Evolutionary conservation across 2,797 vertebrate species (phyloP).

Genomic region (Danio aesculapii): DNA sequence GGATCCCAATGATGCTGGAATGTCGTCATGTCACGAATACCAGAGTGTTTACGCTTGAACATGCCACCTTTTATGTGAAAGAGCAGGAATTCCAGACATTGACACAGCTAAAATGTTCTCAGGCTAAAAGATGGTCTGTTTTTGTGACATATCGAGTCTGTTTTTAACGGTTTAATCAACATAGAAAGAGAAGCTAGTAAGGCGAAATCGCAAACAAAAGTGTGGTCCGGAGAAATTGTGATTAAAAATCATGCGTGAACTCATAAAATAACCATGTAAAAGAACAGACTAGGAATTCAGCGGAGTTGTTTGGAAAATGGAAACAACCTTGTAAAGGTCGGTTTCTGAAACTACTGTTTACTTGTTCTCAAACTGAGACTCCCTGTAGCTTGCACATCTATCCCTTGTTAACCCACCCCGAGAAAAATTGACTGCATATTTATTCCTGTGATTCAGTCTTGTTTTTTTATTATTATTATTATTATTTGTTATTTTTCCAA

Average conservation of each 20-base stretch:
- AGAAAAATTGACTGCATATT: conserved; percentile 79
- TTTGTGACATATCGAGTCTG: conserved; percentile 27
- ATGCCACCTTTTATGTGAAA: not conserved
- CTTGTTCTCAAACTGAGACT: conserved; percentile 75
- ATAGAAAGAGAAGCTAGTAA: not conserved
- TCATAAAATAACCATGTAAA: conserved; percentile 24
- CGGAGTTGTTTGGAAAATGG: conserved; percentile 55
- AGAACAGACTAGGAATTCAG: conserved; percentile 25
- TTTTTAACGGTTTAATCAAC: conserved; percentile 17
- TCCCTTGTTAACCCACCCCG: conserved; percentile 65
- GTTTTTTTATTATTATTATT: not conserved
- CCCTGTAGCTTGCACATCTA: conserved; percentile 80
- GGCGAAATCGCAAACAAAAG: not conserved
- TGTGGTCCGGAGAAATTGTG: conserved; percentile 6
- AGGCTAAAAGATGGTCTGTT: conserved; percentile 36
- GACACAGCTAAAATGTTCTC: conserved; percentile 32
- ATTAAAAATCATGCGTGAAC: conserved; percentile 30
- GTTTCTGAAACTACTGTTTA: conserved; percentile 77
- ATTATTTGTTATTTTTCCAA: conserved; percentile 67
- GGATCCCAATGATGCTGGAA: conserved; percentile 27
- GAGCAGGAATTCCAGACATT: conserved; percentile 6
- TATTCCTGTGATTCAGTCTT: conserved; percentile 83
- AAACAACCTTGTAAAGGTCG: conserved; percentile 68
- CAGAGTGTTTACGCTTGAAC: conserved; percentile 14
- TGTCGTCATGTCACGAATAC: not conserved